phyloP scores from a whole-genome alignment of 2,113 vertebrate species.

The Anguilla rostrata region DNA sequence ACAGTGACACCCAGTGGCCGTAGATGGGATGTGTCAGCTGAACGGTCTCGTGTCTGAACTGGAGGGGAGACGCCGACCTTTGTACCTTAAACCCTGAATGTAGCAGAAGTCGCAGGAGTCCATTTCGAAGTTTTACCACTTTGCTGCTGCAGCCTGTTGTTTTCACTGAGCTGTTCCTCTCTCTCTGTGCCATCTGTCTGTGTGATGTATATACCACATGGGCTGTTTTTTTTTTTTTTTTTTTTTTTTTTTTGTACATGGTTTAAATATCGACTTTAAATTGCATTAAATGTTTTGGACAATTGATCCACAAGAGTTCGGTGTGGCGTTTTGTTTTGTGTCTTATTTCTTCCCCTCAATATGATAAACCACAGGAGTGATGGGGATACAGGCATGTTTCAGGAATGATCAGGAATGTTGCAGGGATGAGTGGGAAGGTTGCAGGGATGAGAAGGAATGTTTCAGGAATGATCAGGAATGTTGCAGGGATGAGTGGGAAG shows the following conservation, averaged over 20 bases:
- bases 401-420: too few relatives aligned
- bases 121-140: background rate
- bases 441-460: too few relatives aligned
- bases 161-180: background rate
- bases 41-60: background rate
- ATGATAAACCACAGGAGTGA: too few relatives aligned
- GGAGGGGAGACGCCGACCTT: background rate
- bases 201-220: slow-evolving; percentile 3
- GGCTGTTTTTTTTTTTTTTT: background rate
- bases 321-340: slow-evolving; percentile 32
- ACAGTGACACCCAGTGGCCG: background rate
- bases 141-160: background rate
- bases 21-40: background rate
- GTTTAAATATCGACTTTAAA: slow-evolving; percentile 48
- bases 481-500: too few relatives aligned
- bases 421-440: too few relatives aligned
- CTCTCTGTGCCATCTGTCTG: background rate
- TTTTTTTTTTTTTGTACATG: slow-evolving; percentile 54
- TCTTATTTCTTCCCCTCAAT: background rate
- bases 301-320: slow-evolving; percentile 63
- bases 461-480: too few relatives aligned
- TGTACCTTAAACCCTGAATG: background rate
- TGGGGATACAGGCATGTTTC: too few relatives aligned
- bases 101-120: background rate
- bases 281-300: slow-evolving; percentile 68